Base-by-base conservation (phyloP, 2,797 vertebrate species). In the Phoebastria nigripes region DNA sequence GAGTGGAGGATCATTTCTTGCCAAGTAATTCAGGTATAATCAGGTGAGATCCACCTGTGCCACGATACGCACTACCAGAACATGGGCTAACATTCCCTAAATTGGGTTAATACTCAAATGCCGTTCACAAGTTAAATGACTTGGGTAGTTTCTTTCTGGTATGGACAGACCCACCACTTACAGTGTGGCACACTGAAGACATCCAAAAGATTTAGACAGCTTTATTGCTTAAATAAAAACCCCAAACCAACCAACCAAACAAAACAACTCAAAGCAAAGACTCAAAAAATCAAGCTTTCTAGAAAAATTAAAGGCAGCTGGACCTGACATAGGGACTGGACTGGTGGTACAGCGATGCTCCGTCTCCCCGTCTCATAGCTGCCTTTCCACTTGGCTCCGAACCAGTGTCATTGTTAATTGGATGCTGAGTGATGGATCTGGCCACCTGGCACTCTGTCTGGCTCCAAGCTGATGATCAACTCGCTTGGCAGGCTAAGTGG, bases 381-480 rank as follows among this genome's bases (percentile, higher is more conserved):
- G 44, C 78, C 74, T 78, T 39, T 11, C 41, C 4, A 1, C 71
- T 62, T 85, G 96, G 95, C 93, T 94, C 81, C 41, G 11, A 26
- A 63, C 25, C 93, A 91, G 91, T 78, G 88, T 51, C 91, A 21
- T 1, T 37, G 91, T 67, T 97, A 97, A 97, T 96, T 94, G 95
- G 97, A 84, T 94, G 89, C 76, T 26, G 86, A 71, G 74, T 6
- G 95, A 71, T 65, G 84, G 95, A 92, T 83, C 85, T 95, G 95
- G 85, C 97, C 97, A 97, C 95, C 97, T 97, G 97, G 96, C 96
- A 83, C 79, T 35, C 95, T 95, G 94, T 95, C 96, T 96, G 94
- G 90, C 97, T 92, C 59, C 9, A 8, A 76, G 93, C 85, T 85
- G 90, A 58, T 19, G 9, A 95, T 22, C 92, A 46, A 31, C 86